phyloP scores from a whole-genome alignment of 2,888 invertebrate genomes.

The Agrochola macilenta region DNA sequence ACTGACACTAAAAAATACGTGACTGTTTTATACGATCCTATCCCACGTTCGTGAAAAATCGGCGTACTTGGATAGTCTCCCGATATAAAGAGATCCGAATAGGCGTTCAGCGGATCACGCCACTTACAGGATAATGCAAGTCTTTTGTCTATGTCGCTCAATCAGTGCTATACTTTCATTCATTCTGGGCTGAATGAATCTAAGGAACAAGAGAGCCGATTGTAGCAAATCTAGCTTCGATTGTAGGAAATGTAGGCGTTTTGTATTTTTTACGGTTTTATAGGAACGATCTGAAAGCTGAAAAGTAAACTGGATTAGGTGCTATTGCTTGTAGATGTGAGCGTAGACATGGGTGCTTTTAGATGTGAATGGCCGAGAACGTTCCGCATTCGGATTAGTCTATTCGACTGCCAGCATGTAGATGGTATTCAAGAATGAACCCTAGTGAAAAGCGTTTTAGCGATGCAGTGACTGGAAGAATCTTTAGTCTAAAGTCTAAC shows the following conservation, averaged over 20 bases:
- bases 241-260: conserved; percentile 62
- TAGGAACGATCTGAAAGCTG: conserved; percentile 54
- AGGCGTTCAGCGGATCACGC: conserved; percentile 77
- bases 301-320: conserved; percentile 58
- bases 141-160: conserved; percentile 81
- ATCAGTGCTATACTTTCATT: conserved; percentile 76
- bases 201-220: conserved; percentile 70
- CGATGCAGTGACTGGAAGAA: conserved; percentile 1
- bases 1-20: conserved; percentile 84
- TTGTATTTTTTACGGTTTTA: conserved; percentile 65
- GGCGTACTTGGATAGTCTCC: conserved; percentile 74
- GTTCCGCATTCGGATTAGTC: conserved; percentile 51
- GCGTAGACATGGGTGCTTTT: conserved; percentile 54
- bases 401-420: conserved; percentile 30
- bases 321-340: conserved; percentile 57
- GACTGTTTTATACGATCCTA: conserved; percentile 81
- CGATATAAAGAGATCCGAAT: conserved; percentile 80
- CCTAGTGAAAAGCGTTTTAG: conserved; percentile 15
- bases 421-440: conserved; percentile 36
- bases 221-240: conserved; percentile 67
- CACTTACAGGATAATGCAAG: conserved; percentile 81
- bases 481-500: not conserved
- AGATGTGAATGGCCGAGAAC: conserved; percentile 45
- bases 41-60: conserved; percentile 76
- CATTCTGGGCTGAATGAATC: conserved; percentile 72